Evolutionary conservation across 1,140 invertebrate species (phyloP).

Genomic region (Protaetia brevitarsis): DNA sequence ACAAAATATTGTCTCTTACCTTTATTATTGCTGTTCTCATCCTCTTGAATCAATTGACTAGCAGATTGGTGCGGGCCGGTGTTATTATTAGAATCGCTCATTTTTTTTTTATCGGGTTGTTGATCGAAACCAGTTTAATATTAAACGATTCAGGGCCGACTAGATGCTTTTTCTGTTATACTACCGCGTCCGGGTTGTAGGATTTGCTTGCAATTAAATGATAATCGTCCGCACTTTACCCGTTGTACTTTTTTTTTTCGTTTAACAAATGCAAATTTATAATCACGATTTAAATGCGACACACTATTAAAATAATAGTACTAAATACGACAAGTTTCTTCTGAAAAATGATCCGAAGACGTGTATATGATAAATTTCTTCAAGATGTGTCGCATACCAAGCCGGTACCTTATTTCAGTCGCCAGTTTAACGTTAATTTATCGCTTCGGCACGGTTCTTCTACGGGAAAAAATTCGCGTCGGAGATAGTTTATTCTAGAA

Average conservation of each 20-base stretch:
- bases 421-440: slow-evolving; percentile 37
- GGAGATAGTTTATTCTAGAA: not conserved
- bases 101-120: not conserved
- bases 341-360: slow-evolving; percentile 47
- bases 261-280: not conserved
- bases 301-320: not conserved
- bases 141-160: not conserved
- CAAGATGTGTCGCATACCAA: slow-evolving; percentile 47
- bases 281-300: not conserved
- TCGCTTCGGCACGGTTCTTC: slow-evolving; percentile 13
- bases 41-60: too few relatives aligned
- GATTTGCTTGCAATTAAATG: not conserved
- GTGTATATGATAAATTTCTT: slow-evolving; percentile 47
- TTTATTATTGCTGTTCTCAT: too few relatives aligned
- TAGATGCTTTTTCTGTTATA: not conserved
- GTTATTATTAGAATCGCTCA: not conserved
- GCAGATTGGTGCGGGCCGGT: too few relatives aligned
- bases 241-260: not conserved
- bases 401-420: slow-evolving; percentile 46
- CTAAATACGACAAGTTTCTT: slow-evolving; percentile 24
- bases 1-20: too few relatives aligned
- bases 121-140: not conserved
- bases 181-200: not conserved
- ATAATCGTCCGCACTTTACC: not conserved
- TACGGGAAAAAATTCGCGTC: not conserved